Percentiles rank a stretch among this genome's conserved stretches.
Evolutionary conservation across 2,113 vertebrate genomes (phyloP).

Genomic region (Pogonocichla stellata): DNA sequence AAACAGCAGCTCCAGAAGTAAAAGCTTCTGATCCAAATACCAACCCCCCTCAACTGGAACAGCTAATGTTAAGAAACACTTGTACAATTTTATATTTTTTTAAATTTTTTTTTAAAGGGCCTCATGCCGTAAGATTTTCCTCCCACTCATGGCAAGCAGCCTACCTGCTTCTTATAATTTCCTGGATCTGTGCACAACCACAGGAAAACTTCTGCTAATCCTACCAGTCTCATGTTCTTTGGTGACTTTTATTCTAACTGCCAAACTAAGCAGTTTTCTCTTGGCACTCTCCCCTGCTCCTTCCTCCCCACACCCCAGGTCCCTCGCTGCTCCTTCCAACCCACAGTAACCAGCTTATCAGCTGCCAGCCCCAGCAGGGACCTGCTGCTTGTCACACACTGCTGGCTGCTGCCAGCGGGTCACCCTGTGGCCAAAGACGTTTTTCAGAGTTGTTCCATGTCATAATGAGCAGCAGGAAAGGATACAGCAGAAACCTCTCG

Average conservation of each 20-base stretch:
- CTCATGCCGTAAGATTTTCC: conserved; percentile 64
- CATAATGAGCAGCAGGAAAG: background rate
- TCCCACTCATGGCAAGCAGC: conserved; percentile 60
- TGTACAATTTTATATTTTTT: background rate
- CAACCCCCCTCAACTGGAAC: conserved; percentile 2
- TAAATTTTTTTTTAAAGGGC: background rate
- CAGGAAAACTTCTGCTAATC: conserved; percentile 70
- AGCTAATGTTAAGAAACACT: conserved; percentile 38
- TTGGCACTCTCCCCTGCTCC: conserved; percentile 28
- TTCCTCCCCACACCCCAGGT: background rate
- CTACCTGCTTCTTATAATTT: conserved; percentile 71
- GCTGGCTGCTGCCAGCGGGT: background rate
- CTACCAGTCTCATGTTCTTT: conserved; percentile 67
- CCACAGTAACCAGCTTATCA: conserved; percentile 27
- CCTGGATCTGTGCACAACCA: conserved; percentile 57
- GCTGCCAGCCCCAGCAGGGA: background rate
- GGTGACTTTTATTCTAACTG: conserved; percentile 57
- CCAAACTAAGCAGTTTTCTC: conserved; percentile 67
- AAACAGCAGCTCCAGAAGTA: conserved; percentile 29
- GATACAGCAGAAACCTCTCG: background rate
- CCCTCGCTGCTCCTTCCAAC: background rate
- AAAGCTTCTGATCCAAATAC: conserved; percentile 42
- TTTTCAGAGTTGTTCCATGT: background rate
- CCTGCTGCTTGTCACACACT: background rate
- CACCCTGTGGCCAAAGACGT: background rate